Evolutionary conservation across 2,113 vertebrate species (phyloP), one percentile per base, ranked within the genome.

Genomic region (Xenotilapia caudafasciata): DNA sequence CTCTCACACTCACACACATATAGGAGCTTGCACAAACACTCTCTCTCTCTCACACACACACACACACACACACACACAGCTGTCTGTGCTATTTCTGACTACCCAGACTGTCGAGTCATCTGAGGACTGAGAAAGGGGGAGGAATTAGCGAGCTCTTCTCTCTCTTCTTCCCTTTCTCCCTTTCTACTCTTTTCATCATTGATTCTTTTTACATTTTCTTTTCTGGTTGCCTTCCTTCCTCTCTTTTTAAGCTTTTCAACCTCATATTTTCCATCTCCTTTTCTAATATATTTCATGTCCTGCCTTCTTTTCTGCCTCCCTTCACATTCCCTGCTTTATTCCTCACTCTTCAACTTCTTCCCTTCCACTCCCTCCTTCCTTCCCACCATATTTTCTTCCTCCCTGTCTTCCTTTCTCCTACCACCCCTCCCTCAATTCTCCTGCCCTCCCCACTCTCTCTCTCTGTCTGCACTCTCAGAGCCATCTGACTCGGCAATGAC

Each of bases 101-200:
- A 65, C 79, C 86, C 93, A 95, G 94, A 94, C 93, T 94, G 93
- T 84, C 88, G 87, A 95, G 94, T 95, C 93, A 95, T 94, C 79
- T 56, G 28, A 90, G 83, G 88, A 92, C 85, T 45, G 88, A 83
- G 85, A 49, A 31, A 49, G 56, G 28, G 79, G 82, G 85, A 70
- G 62, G 83, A 80, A 58, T 90, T 53, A 80, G 84, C 21, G 4
- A 65, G 83, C 55, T 54, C 40, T 79, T 86, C 45, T 83, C 80
- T 80, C 65, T 84, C 53, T 65, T 60, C 19, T 65, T 33, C 12
- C 7, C n/a, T 65, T 17, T 40, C 5, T 51, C 51, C 42, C 40
- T 68, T 2, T 53, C 31, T 6, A 14, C 49, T 49, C 54, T 6
- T 65, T 77, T 68, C 47, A 19, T 12, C 54, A 62, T 51, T 62